phyloP scores from a whole-genome alignment of 53 echinoderm and acorn worm genomes.

The Apostichopus leukothele region DNA sequence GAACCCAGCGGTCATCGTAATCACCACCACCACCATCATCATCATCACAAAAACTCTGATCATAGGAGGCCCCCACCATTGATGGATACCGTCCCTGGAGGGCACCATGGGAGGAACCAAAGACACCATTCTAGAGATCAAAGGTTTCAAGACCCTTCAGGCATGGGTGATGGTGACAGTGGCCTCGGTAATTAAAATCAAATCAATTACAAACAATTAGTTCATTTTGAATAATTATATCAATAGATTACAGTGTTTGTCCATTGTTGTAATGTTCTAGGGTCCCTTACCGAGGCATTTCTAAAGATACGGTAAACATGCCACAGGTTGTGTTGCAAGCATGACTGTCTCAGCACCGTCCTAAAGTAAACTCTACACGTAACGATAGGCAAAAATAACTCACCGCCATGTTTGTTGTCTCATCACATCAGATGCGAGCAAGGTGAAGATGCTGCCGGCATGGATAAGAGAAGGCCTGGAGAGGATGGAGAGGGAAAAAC shows the following conservation, averaged over 20 bases:
- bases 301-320: too few relatives aligned
- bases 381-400: too few relatives aligned
- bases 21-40: constrained; percentile 24
- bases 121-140: background rate
- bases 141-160: background rate
- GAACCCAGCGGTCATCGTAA: background rate
- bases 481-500: constrained; percentile 90
- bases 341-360: too few relatives aligned
- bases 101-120: constrained; percentile 3
- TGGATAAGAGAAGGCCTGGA: constrained; percentile 96
- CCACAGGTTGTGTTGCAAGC: too few relatives aligned
- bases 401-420: background rate
- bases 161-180: background rate
- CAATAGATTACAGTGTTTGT: too few relatives aligned
- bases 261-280: too few relatives aligned
- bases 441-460: constrained; percentile 86
- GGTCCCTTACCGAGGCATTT: too few relatives aligned
- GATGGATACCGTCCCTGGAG: constrained; percentile 23
- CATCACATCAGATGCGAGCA: constrained; percentile 69
- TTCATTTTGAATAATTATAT: too few relatives aligned
- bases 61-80: constrained; percentile 23
- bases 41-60: constrained; percentile 18
- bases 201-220: too few relatives aligned
- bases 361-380: too few relatives aligned
- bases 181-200: background rate